A percentile compares a stretch with the other conserved stretches of the same genome.
Evolutionary conservation across 2,113 vertebrate species (phyloP).

Genomic region (Semnornis frantzii): DNA sequence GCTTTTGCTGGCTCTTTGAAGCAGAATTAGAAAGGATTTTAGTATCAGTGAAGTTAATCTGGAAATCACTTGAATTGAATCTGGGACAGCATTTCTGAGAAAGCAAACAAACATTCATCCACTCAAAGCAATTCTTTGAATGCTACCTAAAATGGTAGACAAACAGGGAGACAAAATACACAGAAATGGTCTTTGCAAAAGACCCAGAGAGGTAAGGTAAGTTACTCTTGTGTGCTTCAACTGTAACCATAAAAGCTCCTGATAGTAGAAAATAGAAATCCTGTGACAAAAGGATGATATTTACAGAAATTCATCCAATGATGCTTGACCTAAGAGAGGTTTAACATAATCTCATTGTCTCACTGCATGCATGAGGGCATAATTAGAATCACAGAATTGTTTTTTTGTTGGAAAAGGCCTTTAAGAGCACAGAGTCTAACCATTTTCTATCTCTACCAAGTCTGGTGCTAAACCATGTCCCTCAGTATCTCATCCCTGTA

Average conservation of each 20-base stretch:
- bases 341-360: background rate
- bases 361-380: background rate
- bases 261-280: background rate
- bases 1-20: background rate
- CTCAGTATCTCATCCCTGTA: too few species aligned
- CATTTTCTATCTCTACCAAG: too few species aligned
- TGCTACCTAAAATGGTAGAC: background rate
- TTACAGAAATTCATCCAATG: background rate
- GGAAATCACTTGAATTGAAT: background rate
- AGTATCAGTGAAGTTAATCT: background rate
- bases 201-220: background rate
- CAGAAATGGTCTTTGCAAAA: background rate
- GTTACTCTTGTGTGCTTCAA: background rate
- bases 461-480: too few species aligned
- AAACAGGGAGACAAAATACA: background rate
- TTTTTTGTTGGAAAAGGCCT: too few species aligned
- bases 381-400: background rate
- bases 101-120: background rate
- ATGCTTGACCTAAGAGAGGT: background rate
- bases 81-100: background rate
- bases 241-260: background rate
- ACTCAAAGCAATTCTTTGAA: background rate
- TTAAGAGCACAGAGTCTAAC: too few species aligned
- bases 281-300: background rate
- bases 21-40: background rate